phyloP scores from a whole-genome alignment of 2,797 vertebrate genomes.

The Muscicapa striata region DNA sequence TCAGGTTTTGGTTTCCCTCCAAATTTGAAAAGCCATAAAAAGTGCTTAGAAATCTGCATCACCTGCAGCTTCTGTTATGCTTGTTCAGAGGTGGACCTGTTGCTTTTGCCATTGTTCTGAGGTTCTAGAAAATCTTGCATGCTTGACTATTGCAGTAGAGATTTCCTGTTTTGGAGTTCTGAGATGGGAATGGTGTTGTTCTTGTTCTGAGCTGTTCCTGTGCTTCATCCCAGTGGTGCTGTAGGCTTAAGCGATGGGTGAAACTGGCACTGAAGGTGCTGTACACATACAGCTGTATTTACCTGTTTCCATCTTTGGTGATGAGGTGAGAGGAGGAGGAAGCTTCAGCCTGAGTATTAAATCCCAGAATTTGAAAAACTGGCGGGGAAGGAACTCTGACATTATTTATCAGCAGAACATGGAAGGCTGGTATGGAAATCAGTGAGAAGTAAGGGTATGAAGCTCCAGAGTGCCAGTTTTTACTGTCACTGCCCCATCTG shows the following conservation, averaged over 20 bases:
- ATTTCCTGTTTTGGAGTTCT: neutral
- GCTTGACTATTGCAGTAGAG: neutral
- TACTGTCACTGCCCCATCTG: neutral
- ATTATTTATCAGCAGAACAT: neutral
- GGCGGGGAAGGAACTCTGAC: neutral
- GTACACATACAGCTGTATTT: fast-evolving
- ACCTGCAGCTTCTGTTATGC: neutral
- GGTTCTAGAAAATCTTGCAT: neutral
- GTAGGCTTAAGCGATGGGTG: neutral
- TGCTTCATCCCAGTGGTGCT: neutral
- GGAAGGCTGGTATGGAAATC: neutral
- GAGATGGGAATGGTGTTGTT: neutral
- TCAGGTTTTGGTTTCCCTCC: neutral
- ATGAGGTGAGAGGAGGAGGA: neutral
- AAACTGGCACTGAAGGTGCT: neutral
- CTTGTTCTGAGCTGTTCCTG: neutral
- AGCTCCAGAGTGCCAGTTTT: neutral
- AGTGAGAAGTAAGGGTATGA: neutral
- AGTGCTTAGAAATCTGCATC: neutral
- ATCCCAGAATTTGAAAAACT: neutral
- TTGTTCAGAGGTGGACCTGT: neutral
- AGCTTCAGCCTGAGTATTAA: neutral
- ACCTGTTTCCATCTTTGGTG: neutral
- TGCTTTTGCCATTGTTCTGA: neutral
- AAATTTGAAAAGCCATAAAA: neutral